Evolutionary conservation across 2,797 vertebrate species (phyloP), one percentile per base, ranked within the genome.

Genomic region (Schizopygopsis malacanthus): DNA sequence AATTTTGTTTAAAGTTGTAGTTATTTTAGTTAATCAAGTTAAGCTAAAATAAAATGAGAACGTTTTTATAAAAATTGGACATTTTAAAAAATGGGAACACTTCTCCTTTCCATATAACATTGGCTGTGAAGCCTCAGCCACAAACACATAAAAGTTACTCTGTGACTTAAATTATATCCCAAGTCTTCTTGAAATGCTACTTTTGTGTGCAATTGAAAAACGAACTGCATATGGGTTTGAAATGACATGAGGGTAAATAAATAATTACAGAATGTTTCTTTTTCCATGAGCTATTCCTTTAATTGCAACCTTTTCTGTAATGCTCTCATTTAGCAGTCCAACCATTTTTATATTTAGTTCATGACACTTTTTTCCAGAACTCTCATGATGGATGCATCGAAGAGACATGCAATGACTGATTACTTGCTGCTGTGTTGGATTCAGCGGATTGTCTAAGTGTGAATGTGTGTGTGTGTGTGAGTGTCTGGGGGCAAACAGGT

Each of bases 401-500:
- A 63, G 41, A 83, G 56, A 83, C 71, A 37, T 63, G 33, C 39
- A 83, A 75, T 75, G 43, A 76, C 71, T 83, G 70, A 75, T 63
- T 61, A 61, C 69, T 25, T 45, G 52, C 52, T 72, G 52, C 25
- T 63, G 54, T 82, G 70, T 76, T 50, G 28, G 16, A 75, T 6
- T 72, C 15, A 5, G 69, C 4, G 15, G 52, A 45, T 59, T 20
- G 20, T 67, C 43, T 37, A 39, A 11, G 22, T 28, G 54, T 33
- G 54, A 18, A 33, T 20, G 41, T 47, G 50, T 20, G 41, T 39
- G 39, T 67, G 76, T 78, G 73, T 39, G 37, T 70, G 67, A 41
- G 72, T 52, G 72, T 77, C 82, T 33, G 69, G 83, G 52, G 81
- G 86, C 82, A 90, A 86, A 84, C 85, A 85, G 83, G 77, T 88